Evolutionary conservation across 2,797 vertebrate species (phyloP).

Genomic region (Myiotriccus ornatus): DNA sequence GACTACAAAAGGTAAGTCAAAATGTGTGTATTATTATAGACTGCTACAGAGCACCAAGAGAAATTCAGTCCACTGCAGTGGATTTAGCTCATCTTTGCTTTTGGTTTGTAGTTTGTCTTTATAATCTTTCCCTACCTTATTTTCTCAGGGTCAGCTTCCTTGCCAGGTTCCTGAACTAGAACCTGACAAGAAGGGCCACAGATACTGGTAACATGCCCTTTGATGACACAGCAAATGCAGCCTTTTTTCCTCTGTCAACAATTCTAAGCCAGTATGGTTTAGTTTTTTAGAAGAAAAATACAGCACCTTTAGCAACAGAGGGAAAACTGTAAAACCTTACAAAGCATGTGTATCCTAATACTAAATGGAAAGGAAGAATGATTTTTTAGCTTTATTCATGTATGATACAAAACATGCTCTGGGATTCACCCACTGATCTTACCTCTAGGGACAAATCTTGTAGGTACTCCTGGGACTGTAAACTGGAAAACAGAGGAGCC

Average conservation of each 20-base stretch:
- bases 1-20: not conserved
- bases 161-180: not conserved
- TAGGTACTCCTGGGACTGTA: not conserved
- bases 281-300: not conserved
- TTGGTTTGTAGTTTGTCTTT: not conserved
- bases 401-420: not conserved
- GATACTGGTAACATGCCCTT: not conserved
- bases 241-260: not conserved
- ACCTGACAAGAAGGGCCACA: not conserved
- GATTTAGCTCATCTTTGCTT: not conserved
- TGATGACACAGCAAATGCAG: not conserved
- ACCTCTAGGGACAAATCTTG: not conserved
- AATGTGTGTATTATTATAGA: not conserved
- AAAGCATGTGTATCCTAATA: not conserved
- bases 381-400: not conserved
- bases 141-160: not conserved
- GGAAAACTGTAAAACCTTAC: not conserved
- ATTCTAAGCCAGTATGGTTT: not conserved
- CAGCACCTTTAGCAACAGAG: not conserved
- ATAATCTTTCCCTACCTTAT: not conserved
- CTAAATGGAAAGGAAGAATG: not conserved
- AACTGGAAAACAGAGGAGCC: not conserved
- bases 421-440: not conserved
- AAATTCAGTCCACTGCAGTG: not conserved
- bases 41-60: not conserved